phyloP scores from a whole-genome alignment of 2,797 vertebrate genomes.

The Psittacula derbiana region DNA sequence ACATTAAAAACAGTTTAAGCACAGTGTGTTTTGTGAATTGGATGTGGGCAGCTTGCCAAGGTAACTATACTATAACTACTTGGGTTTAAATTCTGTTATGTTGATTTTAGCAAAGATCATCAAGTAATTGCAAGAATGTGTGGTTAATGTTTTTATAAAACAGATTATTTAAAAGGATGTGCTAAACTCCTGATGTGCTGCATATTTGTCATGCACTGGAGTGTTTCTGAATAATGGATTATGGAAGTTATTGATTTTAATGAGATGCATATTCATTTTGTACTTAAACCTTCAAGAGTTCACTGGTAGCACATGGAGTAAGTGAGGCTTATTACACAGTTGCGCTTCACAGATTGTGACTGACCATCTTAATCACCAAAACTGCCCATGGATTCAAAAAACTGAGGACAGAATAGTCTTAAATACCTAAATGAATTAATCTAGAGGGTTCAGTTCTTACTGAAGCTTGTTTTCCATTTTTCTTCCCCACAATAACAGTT shows the following conservation, averaged over 20 bases:
- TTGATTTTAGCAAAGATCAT: conserved; percentile 51
- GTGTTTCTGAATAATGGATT: neutral
- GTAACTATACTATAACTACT: conserved; percentile 30
- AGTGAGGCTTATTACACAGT: neutral
- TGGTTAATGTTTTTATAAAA: conserved; percentile 35
- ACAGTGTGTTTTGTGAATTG: conserved; percentile 45
- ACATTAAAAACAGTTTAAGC: conserved; percentile 48
- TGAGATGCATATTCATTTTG: neutral
- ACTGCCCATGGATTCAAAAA: neutral
- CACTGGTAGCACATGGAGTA: neutral
- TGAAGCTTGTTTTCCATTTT: neutral
- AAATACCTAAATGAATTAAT: neutral
- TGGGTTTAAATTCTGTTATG: conserved; percentile 41
- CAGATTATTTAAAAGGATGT: neutral
- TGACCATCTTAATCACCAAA: neutral
- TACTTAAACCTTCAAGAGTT: neutral
- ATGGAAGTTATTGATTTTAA: neutral
- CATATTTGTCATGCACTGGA: neutral
- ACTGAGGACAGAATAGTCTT: neutral
- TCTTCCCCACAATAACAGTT: neutral
- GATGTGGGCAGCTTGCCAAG: conserved; percentile 42
- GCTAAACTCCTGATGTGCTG: neutral
- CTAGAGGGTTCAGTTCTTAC: neutral
- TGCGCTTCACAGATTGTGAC: neutral
- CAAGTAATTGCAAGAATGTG: conserved; percentile 24